Conservation (phyloP, 2,113 vertebrate species). For the Barnardius zonarius region DNA sequence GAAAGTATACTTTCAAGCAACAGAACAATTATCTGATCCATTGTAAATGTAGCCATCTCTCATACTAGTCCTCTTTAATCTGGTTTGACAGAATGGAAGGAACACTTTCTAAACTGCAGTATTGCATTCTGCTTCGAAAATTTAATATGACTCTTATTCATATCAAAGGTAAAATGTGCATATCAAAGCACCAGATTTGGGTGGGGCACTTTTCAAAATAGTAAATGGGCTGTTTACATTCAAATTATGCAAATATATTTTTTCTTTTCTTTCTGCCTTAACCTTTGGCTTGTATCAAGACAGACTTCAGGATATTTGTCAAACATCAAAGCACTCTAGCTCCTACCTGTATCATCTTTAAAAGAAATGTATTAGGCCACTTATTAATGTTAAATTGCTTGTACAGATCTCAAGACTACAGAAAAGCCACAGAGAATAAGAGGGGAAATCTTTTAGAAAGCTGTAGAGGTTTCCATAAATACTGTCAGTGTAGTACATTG, state of each 20-base stretch:
- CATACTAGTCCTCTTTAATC: not conserved
- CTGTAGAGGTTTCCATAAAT: not conserved
- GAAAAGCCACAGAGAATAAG: not conserved
- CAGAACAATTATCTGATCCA: not conserved
- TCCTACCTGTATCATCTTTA: not conserved
- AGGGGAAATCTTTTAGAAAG: not conserved
- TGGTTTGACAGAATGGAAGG: conserved; percentile 10
- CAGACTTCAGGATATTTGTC: not conserved
- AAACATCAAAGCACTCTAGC: not conserved
- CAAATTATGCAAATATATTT: not conserved
- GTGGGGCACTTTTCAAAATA: not conserved
- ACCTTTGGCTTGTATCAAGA: not conserved
- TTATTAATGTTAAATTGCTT: not conserved
- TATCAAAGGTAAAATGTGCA: conserved; percentile 1
- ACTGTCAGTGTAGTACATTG: not conserved
- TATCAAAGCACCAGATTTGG: not conserved
- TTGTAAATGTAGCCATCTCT: not conserved
- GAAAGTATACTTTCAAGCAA: not conserved
- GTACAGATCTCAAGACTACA: not conserved
- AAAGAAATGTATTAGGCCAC: not conserved
- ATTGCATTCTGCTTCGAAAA: conserved; percentile 5
- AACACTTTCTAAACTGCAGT: not conserved
- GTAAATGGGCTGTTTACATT: not conserved
- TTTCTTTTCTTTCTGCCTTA: not conserved
- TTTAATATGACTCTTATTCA: not conserved